These are phyloP conservation scores for Drosophila dives DNA, from an alignment of 2,888 invertebrate genomes.

Conservation along the genomic window DNA sequence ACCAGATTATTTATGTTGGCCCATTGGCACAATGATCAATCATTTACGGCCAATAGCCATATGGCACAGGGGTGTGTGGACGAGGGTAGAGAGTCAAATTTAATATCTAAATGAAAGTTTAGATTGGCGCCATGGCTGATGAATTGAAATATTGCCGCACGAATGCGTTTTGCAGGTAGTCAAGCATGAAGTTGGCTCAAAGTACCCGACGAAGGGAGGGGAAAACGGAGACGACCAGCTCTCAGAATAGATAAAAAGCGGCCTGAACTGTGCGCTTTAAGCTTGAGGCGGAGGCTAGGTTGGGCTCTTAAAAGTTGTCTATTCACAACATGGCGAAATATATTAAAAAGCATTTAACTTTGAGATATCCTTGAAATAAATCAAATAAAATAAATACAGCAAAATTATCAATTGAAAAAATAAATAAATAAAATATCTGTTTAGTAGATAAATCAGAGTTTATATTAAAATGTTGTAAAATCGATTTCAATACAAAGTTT, in stretches of 20 bases:
- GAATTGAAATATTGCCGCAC: constrained; percentile 79
- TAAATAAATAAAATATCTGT: background rate
- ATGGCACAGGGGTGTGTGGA: constrained; percentile 4
- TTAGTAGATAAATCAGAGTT: background rate
- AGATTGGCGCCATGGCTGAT: constrained; percentile 68
- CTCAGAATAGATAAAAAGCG: constrained; percentile 51
- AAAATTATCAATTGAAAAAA: background rate
- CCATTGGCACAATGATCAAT: constrained; percentile 58
- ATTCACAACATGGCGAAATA: constrained; percentile 19
- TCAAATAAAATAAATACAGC: no score
- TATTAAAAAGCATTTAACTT: background rate
- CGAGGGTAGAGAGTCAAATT: constrained; percentile 33
- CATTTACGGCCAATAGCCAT: constrained; percentile 73
- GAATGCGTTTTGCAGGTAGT: constrained; percentile 74
- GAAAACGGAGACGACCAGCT: background rate
- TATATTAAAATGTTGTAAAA: background rate
- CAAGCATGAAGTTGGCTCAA: constrained; percentile 66
- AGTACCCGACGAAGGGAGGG: constrained; percentile 11
- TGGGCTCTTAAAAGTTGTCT: constrained; percentile 18
- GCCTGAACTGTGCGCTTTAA: constrained; percentile 58
- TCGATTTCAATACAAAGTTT: background rate
- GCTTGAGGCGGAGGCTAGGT: constrained; percentile 5
- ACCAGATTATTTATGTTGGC: constrained; percentile 62
- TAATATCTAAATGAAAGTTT: constrained; percentile 75
- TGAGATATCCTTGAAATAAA: background rate